Base-by-base conservation (phyloP, 1,140 invertebrate genomes). In the Drosophila willistoni region DNA sequence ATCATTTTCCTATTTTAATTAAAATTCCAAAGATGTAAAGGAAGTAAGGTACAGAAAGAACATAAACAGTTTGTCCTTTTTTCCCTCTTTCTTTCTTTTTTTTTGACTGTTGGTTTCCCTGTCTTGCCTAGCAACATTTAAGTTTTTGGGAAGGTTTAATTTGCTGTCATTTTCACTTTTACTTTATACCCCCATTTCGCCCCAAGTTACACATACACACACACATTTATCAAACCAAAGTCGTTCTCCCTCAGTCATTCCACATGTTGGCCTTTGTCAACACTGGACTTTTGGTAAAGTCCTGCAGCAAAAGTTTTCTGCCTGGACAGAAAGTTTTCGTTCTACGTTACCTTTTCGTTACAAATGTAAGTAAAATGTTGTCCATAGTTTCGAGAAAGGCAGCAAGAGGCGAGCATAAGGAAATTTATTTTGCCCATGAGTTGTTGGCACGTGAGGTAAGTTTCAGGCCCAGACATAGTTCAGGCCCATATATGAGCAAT, bases 91-190 rank as follows among this genome's bases (percentile, higher is more conserved):
- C 17, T 34, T 34, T 17, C 4, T 25, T 3, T 14, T 34, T 34
- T 17, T 13, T 13, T 12, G 36, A 39, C 42, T 17, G 17, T 60
- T 41, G 33, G 36, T 51, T 39, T 65, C 55, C 36, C 41, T 36
- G 4, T 17, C 7, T 34, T 36, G 6, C 13, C 54, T 39, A 36
- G 34, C 64, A 75, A 68, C 72, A 75, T 59, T 71, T 65, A 68
- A 65, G 55, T 33, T 62, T 39, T 59, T 64, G 66, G 74, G 78
- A 68, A 68, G 78, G 65, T 81, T 86, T 85, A 81, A 85, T 85
- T 85, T 85, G 66, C 82, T 86, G 83, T 67, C 79, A 82, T 86
- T 85, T 86, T 85, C 82, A 85, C 82, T 86, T 85, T 85, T 85
- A 44, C 77, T 74, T 68, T 66, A 19, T 47, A 2, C n/a, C 42